These are phyloP conservation scores for Odontomyia ornata DNA, from an alignment of 2,888 invertebrate genomes.

Conservation along the genomic window DNA sequence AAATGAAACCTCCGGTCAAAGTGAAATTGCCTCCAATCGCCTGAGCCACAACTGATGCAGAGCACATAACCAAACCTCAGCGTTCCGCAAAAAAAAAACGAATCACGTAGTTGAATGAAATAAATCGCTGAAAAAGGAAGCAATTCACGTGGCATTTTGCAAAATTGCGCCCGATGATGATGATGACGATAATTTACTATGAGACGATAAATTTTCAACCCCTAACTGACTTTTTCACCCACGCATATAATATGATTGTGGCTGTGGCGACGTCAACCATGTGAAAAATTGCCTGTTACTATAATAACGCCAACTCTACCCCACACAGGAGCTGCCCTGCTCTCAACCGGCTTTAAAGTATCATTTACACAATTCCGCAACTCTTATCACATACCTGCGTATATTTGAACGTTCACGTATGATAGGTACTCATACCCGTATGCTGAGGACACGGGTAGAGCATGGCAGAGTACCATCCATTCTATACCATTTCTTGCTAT, in stretches of 20 bases:
- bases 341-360: slow-evolving; percentile 6
- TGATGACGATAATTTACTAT: slow-evolving; percentile 38
- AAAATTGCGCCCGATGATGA: slow-evolving; percentile 37
- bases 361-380: slow-evolving; percentile 2
- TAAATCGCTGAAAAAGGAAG: slow-evolving; percentile 22
- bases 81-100: background rate
- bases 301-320: slow-evolving; percentile 21
- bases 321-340: no score
- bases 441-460: background rate
- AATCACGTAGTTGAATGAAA: background rate
- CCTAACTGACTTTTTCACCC: slow-evolving; percentile 26
- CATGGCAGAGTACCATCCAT: background rate
- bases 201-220: slow-evolving; percentile 33
- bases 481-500: background rate
- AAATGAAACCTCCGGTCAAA: no score
- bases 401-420: background rate
- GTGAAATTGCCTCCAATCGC: no score
- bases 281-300: slow-evolving; percentile 41
- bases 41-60: no score
- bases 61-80: background rate
- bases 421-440: background rate
- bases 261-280: background rate
- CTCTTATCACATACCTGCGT: background rate
- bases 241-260: background rate
- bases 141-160: slow-evolving; percentile 37